Conservation (phyloP, 2,888 invertebrate genomes). For the Tuta absoluta region DNA sequence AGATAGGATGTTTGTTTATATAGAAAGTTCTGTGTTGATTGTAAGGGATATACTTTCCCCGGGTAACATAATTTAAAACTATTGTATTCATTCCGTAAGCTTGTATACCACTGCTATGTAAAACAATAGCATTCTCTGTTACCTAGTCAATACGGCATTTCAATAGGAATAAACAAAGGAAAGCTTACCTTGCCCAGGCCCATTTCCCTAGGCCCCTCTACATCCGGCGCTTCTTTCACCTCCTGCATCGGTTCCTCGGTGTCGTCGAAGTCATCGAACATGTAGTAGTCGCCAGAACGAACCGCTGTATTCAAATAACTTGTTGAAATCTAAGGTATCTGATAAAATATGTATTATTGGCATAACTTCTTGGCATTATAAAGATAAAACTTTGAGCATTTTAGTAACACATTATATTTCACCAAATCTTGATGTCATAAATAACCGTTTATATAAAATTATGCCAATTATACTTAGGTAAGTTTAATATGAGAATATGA, state of each 20-base stretch:
- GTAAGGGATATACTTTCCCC: too few relatives aligned
- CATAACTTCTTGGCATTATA: not conserved
- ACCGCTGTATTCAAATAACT: slow-evolving; percentile 85
- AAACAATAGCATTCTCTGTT: slow-evolving; percentile 9
- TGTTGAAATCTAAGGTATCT: not conserved
- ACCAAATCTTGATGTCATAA: not conserved
- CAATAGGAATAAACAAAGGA: not conserved
- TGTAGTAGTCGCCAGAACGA: slow-evolving; percentile 99
- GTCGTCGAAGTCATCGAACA: slow-evolving; percentile 97
- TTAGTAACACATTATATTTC: too few relatives aligned
- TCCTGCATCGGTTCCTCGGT: slow-evolving; percentile 86
- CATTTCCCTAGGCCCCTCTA: slow-evolving; percentile 76
- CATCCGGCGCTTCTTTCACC: slow-evolving; percentile 79
- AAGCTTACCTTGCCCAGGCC: slow-evolving; percentile 77
- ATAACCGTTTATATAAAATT: not conserved
- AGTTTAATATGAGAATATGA: not conserved
- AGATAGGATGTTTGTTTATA: too few relatives aligned
- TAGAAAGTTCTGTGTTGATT: too few relatives aligned
- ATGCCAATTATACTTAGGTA: not conserved
- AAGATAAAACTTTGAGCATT: too few relatives aligned
- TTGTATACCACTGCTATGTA: not conserved
- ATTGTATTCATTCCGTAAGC: too few relatives aligned
- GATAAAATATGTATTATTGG: not conserved
- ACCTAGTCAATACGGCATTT: not conserved
- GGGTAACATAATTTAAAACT: too few relatives aligned